These are phyloP conservation scores for Gonatopus flavifemur DNA, from an alignment of 1,140 invertebrate genomes.

Conservation along the genomic window DNA sequence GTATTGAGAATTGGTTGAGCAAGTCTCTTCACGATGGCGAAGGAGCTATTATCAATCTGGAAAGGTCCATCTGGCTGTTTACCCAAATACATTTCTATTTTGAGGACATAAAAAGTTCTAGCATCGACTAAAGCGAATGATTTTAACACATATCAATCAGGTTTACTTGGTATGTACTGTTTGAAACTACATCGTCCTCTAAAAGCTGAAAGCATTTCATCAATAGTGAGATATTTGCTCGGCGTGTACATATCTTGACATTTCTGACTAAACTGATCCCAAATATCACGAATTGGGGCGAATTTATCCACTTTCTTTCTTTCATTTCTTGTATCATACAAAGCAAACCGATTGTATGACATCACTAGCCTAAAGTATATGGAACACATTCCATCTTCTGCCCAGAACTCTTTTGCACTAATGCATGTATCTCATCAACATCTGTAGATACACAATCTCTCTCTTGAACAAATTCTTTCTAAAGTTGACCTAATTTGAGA, in stretches of 20 bases:
- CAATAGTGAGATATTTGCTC: conserved; percentile 39
- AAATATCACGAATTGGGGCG: conserved; percentile 55
- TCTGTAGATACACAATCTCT: too few relatives aligned
- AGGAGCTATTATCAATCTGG: conserved; percentile 16
- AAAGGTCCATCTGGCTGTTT: conserved; percentile 38
- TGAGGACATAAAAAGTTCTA: conserved; percentile 54
- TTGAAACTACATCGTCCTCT: conserved; percentile 56
- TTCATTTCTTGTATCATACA: too few relatives aligned
- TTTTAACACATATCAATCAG: conserved; percentile 51
- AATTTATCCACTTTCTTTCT: conserved; percentile 54
- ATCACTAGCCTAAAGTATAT: too few relatives aligned
- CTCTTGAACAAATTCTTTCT: too few relatives aligned
- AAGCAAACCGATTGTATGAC: too few relatives aligned
- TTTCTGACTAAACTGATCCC: conserved; percentile 57
- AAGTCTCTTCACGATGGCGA: conserved; percentile 31
- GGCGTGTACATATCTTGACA: conserved; percentile 54
- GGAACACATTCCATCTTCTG: too few relatives aligned
- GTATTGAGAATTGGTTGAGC: conserved; percentile 25
- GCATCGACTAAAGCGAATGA: conserved; percentile 50
- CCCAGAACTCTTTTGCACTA: too few relatives aligned
- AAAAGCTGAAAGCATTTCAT: conserved; percentile 57
- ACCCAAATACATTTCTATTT: conserved; percentile 55
- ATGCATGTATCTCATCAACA: too few relatives aligned
- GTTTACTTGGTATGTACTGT: conserved; percentile 52
- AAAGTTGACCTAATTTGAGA: too few relatives aligned